Base-by-base conservation (phyloP, 1,140 invertebrate species). In the Lanistes nyassanus region DNA sequence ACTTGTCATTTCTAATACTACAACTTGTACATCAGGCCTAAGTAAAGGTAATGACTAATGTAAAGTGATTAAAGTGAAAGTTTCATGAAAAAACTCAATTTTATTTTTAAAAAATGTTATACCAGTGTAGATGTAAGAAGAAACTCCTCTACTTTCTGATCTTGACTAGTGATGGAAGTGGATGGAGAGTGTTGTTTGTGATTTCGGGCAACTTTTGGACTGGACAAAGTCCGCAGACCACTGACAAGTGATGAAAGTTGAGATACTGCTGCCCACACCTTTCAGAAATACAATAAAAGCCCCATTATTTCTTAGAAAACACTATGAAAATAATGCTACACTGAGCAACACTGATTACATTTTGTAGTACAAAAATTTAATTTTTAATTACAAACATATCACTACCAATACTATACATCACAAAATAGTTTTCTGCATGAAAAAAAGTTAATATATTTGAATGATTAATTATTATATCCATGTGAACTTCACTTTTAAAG, bases 201-300 rank as follows among this genome's bases (percentile, higher is more conserved):
- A 19, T 26, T 29, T 23, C 36, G 34, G n/a, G 34, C 34, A 29
- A 7, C n/a, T 6, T 31, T 29, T 16, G 58, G 65, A 39, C 23
- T 51, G 5, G 72, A 74, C 42, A 74, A 13, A 21, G 60, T 66
- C 36, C 72, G 60, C 51, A 74, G 39, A 6, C 72, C 72, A 65
- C 7, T 53, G 62, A 74, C 29, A 23, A 74, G 29, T 23, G 75
- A 77, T 7, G 80, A 66, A 19, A 81, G 67, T 47, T 81, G 80
- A 65, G 80, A 79, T 13, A 81, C 34, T 39, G 80, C 80, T 47
- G 78, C 76, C 42, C 72, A 53, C 65, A 77, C 76, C 80, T 81
- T 53, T 26, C 69, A 58, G 1, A 5, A 76, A 53, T n/a, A 23
- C 0, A 65, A 39, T 26, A 23, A 23, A 31, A 56, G 23, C 9